Conservation (phyloP, 2,797 vertebrate species). For the Neosilurus mollespiculum region DNA sequence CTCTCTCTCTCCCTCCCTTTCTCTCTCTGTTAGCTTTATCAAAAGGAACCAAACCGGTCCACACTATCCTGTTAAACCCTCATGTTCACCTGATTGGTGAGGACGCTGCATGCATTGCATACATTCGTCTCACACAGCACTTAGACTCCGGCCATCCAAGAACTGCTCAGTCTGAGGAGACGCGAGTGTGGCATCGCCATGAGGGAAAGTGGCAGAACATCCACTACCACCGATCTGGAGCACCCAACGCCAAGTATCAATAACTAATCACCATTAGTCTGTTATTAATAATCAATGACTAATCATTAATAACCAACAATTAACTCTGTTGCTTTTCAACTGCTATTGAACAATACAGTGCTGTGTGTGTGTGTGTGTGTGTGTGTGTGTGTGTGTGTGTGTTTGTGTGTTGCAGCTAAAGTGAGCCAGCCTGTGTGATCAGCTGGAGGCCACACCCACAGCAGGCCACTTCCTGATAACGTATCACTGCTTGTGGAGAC, state of each 20-base stretch:
- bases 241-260: conserved; percentile 80
- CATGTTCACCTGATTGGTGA: conserved; percentile 94
- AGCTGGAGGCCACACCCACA: conserved; percentile 33
- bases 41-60: conserved; percentile 93
- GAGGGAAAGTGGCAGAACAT: conserved; percentile 97
- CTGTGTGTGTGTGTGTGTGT: not conserved
- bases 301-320: not conserved
- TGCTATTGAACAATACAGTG: not conserved
- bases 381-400: conserved; percentile 21
- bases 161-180: conserved; percentile 96
- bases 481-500: conserved; percentile 67
- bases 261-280: conserved; percentile 54
- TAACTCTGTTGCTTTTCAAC: not conserved
- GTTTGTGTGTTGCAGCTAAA: conserved; percentile 18
- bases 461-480: conserved; percentile 59
- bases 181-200: conserved; percentile 93
- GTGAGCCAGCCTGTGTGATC: conserved; percentile 54
- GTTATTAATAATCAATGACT: not conserved
- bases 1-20: not conserved
- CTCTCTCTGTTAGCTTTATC: conserved; percentile 77
- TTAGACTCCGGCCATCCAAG: conserved; percentile 88
- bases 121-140: conserved; percentile 92
- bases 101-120: conserved; percentile 92
- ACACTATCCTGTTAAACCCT: conserved; percentile 95
- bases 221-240: conserved; percentile 94